A percentile compares a stretch with the other conserved stretches of the same genome.
These are phyloP conservation scores for Diarsia brunnea DNA, from an alignment of 2,888 invertebrate species.

Conservation along the genomic window DNA sequence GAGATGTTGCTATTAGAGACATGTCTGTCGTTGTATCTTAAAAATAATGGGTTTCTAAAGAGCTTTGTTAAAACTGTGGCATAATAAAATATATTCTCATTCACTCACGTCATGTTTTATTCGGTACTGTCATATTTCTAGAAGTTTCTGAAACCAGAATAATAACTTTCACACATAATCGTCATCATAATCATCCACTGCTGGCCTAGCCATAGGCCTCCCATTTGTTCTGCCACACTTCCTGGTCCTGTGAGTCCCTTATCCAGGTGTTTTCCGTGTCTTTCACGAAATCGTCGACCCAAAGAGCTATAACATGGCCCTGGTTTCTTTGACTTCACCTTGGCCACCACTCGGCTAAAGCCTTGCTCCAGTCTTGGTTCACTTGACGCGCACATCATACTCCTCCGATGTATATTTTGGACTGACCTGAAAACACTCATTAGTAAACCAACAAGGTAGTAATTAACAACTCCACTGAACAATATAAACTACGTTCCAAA, in stretches of 20 bases:
- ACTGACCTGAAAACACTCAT: neutral
- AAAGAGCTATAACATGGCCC: no score
- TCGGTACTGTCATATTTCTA: neutral
- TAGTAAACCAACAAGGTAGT: conserved; percentile 3
- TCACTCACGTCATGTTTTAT: neutral
- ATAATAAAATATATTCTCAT: neutral
- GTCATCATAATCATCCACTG: no score
- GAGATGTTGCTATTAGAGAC: neutral
- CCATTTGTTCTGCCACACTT: no score
- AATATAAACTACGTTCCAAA: conserved; percentile 37
- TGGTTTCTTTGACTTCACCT: no score
- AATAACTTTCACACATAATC: neutral
- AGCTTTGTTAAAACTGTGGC: neutral
- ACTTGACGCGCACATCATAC: neutral
- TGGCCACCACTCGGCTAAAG: no score
- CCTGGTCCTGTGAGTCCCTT: no score
- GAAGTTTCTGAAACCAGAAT: neutral
- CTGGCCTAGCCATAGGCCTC: no score
- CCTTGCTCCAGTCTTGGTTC: no score
- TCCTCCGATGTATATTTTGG: neutral
- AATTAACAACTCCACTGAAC: conserved; percentile 31
- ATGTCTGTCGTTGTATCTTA: neutral
- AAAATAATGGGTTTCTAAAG: neutral
- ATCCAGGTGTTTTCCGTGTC: no score
- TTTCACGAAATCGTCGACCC: no score